phyloP scores from a whole-genome alignment of 2,113 vertebrate genomes.

The Perognathus longimembris region DNA sequence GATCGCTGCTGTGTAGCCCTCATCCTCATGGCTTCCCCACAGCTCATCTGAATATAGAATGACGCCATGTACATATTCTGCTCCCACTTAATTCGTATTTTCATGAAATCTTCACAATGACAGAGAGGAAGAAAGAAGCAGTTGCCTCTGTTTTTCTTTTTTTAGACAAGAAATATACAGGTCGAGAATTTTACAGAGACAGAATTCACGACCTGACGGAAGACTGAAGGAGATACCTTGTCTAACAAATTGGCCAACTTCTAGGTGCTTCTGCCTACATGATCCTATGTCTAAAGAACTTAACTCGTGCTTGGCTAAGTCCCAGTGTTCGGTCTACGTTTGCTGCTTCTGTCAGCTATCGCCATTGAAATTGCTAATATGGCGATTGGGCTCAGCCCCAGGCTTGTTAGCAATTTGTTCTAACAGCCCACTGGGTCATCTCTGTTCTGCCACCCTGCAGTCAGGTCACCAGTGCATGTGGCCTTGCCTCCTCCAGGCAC shows the following conservation, averaged over 20 bases:
- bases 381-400: background rate
- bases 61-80: background rate
- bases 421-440: background rate
- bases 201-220: background rate
- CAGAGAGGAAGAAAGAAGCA: background rate
- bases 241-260: background rate
- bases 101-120: background rate
- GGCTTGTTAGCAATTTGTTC: background rate
- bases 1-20: accelerated
- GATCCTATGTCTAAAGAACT: background rate
- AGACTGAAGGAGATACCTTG: background rate
- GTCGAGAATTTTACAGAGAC: background rate
- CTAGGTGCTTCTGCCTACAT: background rate
- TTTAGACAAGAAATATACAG: background rate
- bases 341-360: background rate
- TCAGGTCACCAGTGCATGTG: background rate
- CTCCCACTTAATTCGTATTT: background rate
- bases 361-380: background rate
- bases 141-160: background rate
- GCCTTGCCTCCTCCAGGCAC: background rate
- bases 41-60: background rate
- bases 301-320: background rate
- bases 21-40: background rate
- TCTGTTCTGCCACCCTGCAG: background rate
- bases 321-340: background rate